Conservation (phyloP, 2,888 invertebrate species). For the Leucoptera coffeella region DNA sequence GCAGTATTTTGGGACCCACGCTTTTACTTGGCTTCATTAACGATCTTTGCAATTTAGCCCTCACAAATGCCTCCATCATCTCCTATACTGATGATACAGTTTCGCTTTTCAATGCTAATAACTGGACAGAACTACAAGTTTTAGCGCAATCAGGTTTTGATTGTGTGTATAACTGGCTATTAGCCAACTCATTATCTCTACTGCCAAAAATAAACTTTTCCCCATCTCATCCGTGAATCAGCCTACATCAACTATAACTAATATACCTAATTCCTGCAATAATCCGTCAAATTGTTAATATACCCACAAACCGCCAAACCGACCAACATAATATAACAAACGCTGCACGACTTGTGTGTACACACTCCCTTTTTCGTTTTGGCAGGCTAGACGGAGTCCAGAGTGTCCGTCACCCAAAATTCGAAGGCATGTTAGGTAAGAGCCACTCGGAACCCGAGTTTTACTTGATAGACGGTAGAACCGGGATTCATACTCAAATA, state of each 20-base stretch:
- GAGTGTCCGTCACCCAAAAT: too few species aligned
- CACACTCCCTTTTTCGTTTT: too few species aligned
- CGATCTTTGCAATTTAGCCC: background rate
- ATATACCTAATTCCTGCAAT: background rate
- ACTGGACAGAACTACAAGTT: background rate
- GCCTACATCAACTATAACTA: background rate
- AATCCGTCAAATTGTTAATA: background rate
- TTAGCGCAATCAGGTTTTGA: background rate
- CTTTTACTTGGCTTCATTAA: background rate
- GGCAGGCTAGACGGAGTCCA: too few species aligned
- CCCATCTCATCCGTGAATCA: conserved; percentile 1
- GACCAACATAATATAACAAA: too few species aligned
- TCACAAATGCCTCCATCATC: background rate
- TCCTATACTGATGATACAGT: conserved; percentile 1
- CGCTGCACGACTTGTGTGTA: too few species aligned
- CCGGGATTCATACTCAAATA: too few species aligned
- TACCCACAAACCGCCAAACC: background rate
- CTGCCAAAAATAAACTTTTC: background rate
- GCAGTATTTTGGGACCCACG: background rate
- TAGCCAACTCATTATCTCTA: background rate
- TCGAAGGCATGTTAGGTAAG: too few species aligned
- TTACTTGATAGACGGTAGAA: too few species aligned
- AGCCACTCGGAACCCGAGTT: too few species aligned
- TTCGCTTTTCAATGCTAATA: background rate
- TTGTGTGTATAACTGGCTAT: background rate